Conservation (phyloP, 2,888 invertebrate species). For the Plemyria rubiginata region DNA sequence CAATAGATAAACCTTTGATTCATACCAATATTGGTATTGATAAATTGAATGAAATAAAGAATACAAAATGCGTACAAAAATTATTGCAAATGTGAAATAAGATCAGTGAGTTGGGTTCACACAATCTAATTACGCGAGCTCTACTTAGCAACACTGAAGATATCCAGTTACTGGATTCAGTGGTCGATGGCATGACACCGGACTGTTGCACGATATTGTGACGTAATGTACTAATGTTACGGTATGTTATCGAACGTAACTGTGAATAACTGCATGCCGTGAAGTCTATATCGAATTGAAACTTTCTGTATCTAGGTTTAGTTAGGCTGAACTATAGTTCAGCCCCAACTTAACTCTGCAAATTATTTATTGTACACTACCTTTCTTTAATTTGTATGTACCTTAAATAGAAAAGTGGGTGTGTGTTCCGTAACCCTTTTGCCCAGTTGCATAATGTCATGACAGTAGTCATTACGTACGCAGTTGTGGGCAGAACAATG, state of each 20-base stretch:
- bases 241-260: conserved; percentile 22
- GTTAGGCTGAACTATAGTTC: conserved; percentile 2
- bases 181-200: conserved; percentile 17
- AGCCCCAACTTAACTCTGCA: too few relatives aligned
- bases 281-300: conserved; percentile 10
- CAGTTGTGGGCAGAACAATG: conserved; percentile 38
- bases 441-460: conserved; percentile 31
- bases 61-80: background rate
- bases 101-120: conserved; percentile 8
- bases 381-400: too few relatives aligned
- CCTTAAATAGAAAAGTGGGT: background rate
- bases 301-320: conserved; percentile 4
- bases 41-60: background rate
- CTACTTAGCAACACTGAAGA: conserved; percentile 25
- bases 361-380: too few relatives aligned
- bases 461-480: conserved; percentile 12
- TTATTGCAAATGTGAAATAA: conserved; percentile 13
- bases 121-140: conserved; percentile 31
- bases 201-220: conserved; percentile 27
- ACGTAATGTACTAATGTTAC: conserved; percentile 28
- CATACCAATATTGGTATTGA: background rate
- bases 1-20: background rate
- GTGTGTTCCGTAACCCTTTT: conserved; percentile 14
- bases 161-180: conserved; percentile 30
- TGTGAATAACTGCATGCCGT: conserved; percentile 12